A percentile compares a stretch with the other conserved stretches of the same genome.
phyloP scores from a whole-genome alignment of 2,797 vertebrate species.

The Ibycter americanus region DNA sequence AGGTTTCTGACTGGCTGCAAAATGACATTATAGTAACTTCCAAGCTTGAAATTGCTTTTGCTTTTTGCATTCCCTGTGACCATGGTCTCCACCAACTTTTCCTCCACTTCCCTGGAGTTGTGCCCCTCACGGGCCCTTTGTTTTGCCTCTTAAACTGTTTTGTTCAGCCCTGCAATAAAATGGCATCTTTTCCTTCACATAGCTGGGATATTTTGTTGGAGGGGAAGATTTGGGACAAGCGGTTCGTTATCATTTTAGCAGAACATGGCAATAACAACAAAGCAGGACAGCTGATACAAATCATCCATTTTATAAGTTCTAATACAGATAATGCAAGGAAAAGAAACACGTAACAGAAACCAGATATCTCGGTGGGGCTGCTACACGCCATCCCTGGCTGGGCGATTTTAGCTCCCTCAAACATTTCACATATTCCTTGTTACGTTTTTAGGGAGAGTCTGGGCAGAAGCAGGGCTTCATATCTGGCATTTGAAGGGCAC shows the following conservation, averaged over 20 bases:
- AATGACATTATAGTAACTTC: neutral
- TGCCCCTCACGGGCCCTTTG: neutral
- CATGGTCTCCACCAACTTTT: neutral
- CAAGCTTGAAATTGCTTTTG: neutral
- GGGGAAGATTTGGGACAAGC: conserved; percentile 35
- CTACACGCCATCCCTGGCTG: neutral
- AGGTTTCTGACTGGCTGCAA: neutral
- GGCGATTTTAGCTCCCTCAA: neutral
- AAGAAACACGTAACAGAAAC: conserved; percentile 65
- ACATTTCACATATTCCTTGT: neutral
- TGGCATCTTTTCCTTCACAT: conserved; percentile 31
- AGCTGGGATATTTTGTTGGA: conserved; percentile 60
- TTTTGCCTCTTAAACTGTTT: neutral
- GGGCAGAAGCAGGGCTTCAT: neutral
- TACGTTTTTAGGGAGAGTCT: neutral
- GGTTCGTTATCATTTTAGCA: conserved; percentile 27
- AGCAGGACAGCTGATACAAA: conserved; percentile 56
- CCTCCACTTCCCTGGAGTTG: fast-evolving
- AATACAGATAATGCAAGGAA: conserved; percentile 60
- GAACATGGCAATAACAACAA: conserved; percentile 59
- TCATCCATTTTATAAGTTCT: conserved; percentile 62
- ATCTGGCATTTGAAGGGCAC: neutral
- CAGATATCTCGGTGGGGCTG: conserved; percentile 36
- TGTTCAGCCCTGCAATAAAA: conserved; percentile 15
- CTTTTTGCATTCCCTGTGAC: neutral